Evolutionary conservation across 64 coral and sea anemone species (phyloP), one percentile per base, ranked within the genome.

Genomic region (Pachyseris speciosa): DNA sequence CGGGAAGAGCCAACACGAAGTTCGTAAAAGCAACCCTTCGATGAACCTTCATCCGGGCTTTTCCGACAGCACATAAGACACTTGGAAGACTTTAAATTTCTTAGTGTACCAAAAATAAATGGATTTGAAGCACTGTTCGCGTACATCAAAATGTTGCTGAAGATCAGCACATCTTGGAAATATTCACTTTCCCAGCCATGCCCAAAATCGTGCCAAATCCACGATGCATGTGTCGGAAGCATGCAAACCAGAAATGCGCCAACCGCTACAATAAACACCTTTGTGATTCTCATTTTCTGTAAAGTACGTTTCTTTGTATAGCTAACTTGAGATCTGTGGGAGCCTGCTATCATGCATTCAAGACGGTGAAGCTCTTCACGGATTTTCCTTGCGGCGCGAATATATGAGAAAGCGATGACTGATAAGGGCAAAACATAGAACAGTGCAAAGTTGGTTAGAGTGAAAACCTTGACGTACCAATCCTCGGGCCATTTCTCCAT

Each of bases 161-260:
- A 99, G 10, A 88, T 87, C 22, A 93, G 30, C 32, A 95, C 87
- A 63, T 99, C 90, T 37, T 93, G 65, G 31, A 95, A 93, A 19
- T 87, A 45, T 9, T 88, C 45, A 15, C 84, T 88, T 1, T 36
- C 37, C 49, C 90, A 67, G 22, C 90, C 90, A 5, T 60, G 55
- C 0, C 94, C 94, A 81, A 95, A 99, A 45, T 95, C 94, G 48
- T 99, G 90, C 89, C 93, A 99, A 48, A 99, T 73, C 97, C 97
- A 99, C 8, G 86, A 78, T 26, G 89, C 85, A n/a, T 99, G 94
- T 2, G 83, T 95, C 4, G 97, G 97, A 3, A 99, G 33, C 97
- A 99, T 95, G 50, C 97, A 99, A 19, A 99, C 34, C 1, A 83
- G 78, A 60, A 99, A 99, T 16, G 72, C 94, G 0, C 92, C 59